phyloP scores from a whole-genome alignment of 2,113 vertebrate genomes.

The Perca fluviatilis region DNA sequence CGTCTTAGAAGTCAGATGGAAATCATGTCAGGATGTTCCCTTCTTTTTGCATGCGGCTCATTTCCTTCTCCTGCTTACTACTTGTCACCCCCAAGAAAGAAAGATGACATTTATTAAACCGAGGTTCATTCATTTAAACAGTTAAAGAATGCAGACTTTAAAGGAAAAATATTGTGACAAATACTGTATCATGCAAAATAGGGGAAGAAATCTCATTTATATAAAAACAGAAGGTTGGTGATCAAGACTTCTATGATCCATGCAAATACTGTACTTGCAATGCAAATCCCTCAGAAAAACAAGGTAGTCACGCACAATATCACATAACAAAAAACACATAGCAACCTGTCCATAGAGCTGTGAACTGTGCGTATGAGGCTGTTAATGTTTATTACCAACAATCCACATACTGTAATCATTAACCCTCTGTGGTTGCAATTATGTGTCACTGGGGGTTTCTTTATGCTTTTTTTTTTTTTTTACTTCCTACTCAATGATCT shows the following conservation, averaged over 20 bases:
- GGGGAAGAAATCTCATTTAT: background rate
- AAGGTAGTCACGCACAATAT: constrained; percentile 32
- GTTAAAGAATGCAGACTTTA: background rate
- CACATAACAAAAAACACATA: background rate
- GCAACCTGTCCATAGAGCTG: constrained; percentile 7
- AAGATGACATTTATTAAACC: background rate
- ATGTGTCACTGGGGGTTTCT: background rate
- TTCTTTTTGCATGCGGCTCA: constrained; percentile 59
- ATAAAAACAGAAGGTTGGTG: background rate
- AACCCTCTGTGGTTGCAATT: constrained; percentile 26
- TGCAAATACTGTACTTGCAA: constrained; percentile 53
- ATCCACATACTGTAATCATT: constrained; percentile 37
- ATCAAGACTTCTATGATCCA: constrained; percentile 12
- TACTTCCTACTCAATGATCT: background rate
- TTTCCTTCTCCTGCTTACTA: background rate
- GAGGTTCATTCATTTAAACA: background rate
- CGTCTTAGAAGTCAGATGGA: constrained; percentile 53
- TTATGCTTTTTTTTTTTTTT: background rate
- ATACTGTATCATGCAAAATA: background rate
- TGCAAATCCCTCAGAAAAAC: constrained; percentile 50
- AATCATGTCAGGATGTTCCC: constrained; percentile 48
- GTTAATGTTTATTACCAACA: constrained; percentile 31
- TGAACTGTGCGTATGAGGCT: background rate
- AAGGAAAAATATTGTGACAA: background rate
- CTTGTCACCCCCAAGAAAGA: constrained; percentile 1